Evolutionary conservation across 2,888 invertebrate genomes (phyloP).

Genomic region (Labia minor): DNA sequence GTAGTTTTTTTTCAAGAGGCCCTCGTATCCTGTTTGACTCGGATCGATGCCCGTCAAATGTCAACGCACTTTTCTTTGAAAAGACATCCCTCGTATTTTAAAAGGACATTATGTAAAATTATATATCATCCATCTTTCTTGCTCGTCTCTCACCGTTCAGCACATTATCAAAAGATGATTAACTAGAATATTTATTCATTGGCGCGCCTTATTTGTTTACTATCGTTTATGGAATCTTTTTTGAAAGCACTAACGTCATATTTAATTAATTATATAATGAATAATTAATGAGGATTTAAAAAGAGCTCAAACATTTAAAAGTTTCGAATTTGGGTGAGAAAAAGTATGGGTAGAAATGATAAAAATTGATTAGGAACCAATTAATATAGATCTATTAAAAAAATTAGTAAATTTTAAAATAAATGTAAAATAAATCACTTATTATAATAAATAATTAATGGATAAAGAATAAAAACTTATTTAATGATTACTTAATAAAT

Average conservation of each 20-base stretch:
- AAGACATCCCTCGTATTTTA: conserved; percentile 1
- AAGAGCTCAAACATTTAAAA: not conserved
- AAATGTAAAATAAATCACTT: no score
- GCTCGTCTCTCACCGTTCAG: not conserved
- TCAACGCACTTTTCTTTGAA: not conserved
- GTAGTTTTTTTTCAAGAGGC: not conserved
- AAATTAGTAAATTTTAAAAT: no score
- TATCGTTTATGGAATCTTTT: not conserved
- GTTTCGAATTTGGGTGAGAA: not conserved
- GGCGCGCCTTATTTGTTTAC: not conserved
- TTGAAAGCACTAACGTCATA: no score
- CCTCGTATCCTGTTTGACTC: not conserved
- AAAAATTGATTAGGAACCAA: no score
- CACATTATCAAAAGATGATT: conserved; percentile 13
- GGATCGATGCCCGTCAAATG: conserved; percentile 1
- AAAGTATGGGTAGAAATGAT: no score
- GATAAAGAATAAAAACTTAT: no score
- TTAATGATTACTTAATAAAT: no score
- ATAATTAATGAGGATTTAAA: not conserved
- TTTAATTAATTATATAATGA: conserved; percentile 13
- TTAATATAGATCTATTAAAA: no score
- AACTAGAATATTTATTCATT: not conserved
- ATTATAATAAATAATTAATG: no score
- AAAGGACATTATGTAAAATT: conserved; percentile 13
- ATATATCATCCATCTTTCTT: conserved; percentile 13